Percentiles rank a stretch among this genome's conserved stretches.
phyloP scores from a whole-genome alignment of 2,797 vertebrate species.

The Zalophus californianus region DNA sequence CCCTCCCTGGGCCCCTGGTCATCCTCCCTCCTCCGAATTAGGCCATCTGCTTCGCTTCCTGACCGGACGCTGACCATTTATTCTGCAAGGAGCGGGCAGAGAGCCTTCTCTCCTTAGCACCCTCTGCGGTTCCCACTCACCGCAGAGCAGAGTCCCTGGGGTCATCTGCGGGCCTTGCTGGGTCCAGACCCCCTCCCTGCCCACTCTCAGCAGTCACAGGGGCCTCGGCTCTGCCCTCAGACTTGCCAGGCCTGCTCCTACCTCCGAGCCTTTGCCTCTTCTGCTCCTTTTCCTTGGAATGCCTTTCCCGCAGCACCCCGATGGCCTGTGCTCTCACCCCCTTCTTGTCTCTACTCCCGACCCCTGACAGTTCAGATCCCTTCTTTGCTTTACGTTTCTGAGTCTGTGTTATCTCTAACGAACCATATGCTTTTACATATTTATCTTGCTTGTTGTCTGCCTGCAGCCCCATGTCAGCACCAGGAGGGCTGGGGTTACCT shows the following conservation, averaged over 20 bases:
- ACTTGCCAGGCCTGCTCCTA: fast-evolving
- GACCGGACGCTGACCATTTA: fast-evolving
- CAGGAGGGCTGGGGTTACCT: fast-evolving
- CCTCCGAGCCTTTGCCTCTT: not conserved
- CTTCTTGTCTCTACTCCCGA: not conserved
- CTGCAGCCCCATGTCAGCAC: fast-evolving
- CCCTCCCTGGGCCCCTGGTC: not conserved
- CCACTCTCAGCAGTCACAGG: not conserved
- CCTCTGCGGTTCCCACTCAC: not conserved
- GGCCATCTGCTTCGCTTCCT: not conserved
- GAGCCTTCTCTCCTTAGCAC: not conserved
- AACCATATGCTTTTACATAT: fast-evolving
- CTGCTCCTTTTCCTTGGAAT: not conserved
- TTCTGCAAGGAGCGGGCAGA: not conserved
- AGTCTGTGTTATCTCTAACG: not conserved
- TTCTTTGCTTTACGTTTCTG: not conserved
- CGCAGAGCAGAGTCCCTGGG: not conserved
- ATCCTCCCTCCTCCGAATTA: not conserved
- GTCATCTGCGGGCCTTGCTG: fast-evolving
- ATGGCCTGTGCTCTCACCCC: not conserved
- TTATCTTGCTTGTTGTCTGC: not conserved
- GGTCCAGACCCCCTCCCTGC: fast-evolving
- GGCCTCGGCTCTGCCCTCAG: no score
- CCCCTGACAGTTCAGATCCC: fast-evolving
- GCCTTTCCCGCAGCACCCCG: not conserved